Conservation (phyloP, 2,888 invertebrate genomes). For the Oasisia sp. region DNA sequence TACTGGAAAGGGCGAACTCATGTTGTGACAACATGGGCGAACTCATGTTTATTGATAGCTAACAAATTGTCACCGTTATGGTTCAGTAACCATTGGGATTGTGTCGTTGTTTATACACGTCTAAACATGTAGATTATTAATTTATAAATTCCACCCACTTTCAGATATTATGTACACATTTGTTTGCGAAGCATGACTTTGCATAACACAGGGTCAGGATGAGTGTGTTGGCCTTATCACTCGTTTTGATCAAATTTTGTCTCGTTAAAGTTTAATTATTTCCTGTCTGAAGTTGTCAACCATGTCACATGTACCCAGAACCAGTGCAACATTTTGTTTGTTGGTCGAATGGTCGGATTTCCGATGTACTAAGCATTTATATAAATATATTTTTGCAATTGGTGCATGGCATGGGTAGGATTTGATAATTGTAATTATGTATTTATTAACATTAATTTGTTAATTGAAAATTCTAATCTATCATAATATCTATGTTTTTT, state of each 20-base stretch:
- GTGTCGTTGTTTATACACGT: not conserved
- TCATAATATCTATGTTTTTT: too few relatives aligned
- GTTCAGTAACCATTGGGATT: not conserved
- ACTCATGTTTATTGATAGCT: too few relatives aligned
- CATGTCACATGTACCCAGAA: not conserved
- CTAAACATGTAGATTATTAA: too few relatives aligned
- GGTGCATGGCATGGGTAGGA: too few relatives aligned
- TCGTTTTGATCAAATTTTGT: not conserved
- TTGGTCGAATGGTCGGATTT: not conserved
- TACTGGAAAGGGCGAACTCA: too few relatives aligned
- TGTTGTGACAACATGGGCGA: too few relatives aligned
- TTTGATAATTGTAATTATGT: too few relatives aligned
- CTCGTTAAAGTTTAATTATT: not conserved
- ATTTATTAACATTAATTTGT: too few relatives aligned
- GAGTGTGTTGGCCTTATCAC: not conserved
- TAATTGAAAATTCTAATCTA: too few relatives aligned
- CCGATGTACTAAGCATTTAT: not conserved
- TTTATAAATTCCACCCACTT: not conserved
- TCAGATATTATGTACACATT: not conserved
- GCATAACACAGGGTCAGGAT: not conserved
- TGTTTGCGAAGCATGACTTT: not conserved
- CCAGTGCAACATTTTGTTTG: not conserved
- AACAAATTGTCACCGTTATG: not conserved
- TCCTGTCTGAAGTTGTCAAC: not conserved
- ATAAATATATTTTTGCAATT: too few relatives aligned